Evolutionary conservation across 2,888 invertebrate genomes (phyloP).

Genomic region (Cheilosia impressa): DNA sequence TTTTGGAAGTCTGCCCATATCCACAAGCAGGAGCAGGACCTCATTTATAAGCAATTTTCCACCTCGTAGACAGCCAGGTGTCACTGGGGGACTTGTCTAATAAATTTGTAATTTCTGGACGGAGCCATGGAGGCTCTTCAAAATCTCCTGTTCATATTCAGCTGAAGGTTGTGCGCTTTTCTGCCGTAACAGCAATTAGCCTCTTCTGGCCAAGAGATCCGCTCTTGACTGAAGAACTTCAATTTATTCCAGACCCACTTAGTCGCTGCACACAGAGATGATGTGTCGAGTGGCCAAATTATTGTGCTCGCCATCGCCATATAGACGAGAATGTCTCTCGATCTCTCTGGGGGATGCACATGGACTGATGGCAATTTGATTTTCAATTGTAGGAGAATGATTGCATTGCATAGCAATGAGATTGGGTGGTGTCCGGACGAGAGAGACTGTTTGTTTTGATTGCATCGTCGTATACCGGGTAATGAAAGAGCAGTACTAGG

Average conservation of each 20-base stretch:
- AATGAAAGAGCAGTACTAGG: neutral
- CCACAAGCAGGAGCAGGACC: neutral
- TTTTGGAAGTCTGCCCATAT: slow-evolving; percentile 25
- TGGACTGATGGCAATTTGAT: slow-evolving; percentile 38
- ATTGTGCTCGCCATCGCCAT: slow-evolving; percentile 6
- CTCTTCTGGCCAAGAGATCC: slow-evolving; percentile 2
- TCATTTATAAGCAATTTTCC: slow-evolving; percentile 40
- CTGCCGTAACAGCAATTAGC: slow-evolving; percentile 19
- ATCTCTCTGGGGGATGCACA: neutral
- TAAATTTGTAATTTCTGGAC: slow-evolving; percentile 23
- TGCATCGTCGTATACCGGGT: neutral
- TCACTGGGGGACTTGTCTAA: slow-evolving; percentile 17
- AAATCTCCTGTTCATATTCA: slow-evolving; percentile 8
- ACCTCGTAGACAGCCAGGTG: slow-evolving; percentile 19
- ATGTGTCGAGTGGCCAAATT: slow-evolving; percentile 20
- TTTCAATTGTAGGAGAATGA: slow-evolving; percentile 39
- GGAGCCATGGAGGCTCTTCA: neutral
- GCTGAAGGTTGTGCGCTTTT: slow-evolving; percentile 5
- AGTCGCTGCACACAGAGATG: neutral
- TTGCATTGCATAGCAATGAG: slow-evolving; percentile 2
- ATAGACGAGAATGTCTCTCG: neutral
- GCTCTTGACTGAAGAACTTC: slow-evolving; percentile 23
- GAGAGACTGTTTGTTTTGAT: neutral
- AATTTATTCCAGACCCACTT: slow-evolving; percentile 21
- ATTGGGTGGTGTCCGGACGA: neutral